Evolutionary conservation across 1,140 invertebrate species (phyloP), one percentile per base, ranked within the genome.

Genomic region (Ceratoteleas bidentatus): DNA sequence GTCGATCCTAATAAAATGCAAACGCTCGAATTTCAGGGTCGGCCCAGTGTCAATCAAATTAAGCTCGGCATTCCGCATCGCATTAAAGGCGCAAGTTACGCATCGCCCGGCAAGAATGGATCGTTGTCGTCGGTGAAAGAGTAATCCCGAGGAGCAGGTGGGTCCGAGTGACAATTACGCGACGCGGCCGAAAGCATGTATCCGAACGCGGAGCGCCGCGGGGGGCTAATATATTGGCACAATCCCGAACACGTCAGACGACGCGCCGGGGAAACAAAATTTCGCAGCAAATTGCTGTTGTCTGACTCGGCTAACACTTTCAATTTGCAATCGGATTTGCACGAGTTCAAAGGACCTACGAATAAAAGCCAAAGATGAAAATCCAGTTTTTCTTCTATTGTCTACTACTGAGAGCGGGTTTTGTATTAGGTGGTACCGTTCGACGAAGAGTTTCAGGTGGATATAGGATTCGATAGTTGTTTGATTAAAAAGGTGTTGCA

Each of bases 181-280:
- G 85, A 82, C 83, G 81, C 86, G 87, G 86, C 85, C 85, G 87
- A 85, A 87, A 86, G 87, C 86, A 81, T 78, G 87, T 87, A 81
- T 78, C 82, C 79, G 83, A 87, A 82, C 73, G 72, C 66, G 76
- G 85, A 81, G 79, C 64, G 62, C 86, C 40, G 75, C 82, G 78
- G 87, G 87, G 87, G 83, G 83, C 85, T 76, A 64, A 82, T 85
- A 88, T 88, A 88, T 88, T 87, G 83, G 77, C 79, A 70, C 69
- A 74, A 81, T 74, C 82, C 82, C 69, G 76, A 24, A 24, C 24
- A 24, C 24, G 53, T 60, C 83, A 84, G 86, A 86, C 85, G 86
- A 85, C 24, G 15, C 84, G 80, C 54, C 36, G 36, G 53, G 56
- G 43, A 49, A 57, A 62, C n/a, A n/a, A n/a, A n/a, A n/a, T n/a